Base-by-base conservation (phyloP, 2,113 vertebrate species). In the Tachycineta bicolor region DNA sequence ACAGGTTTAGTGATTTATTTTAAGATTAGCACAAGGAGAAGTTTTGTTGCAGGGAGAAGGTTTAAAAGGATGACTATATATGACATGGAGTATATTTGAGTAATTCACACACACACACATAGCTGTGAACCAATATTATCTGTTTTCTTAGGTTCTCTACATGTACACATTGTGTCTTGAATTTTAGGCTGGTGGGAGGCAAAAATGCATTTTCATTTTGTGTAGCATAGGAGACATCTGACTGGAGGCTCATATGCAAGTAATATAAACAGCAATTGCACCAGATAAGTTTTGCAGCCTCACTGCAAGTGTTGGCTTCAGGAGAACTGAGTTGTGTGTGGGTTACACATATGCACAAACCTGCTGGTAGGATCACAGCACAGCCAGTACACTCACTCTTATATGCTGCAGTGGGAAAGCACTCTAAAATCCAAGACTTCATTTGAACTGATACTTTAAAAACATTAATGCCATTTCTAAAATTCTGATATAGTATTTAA, bases 291-390 rank as follows among this genome's bases (percentile, higher is more conserved):
- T 93, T 43, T 52, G 34, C 9, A 39, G 15, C 58, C 65, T 53
- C 21, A 11, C n/a, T 60, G 47, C 13, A 74, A 91, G 76, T 70
- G 17, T 46, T 96, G 59, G n/a, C 46, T 89, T 91, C 59, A 81
- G 53, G 63, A 69, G 28, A 79, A 44, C 33, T 28, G 77, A 84
- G 74, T 82, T 33, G 29, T 44, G 15, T 11, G 2, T 76, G 53
- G 25, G 41, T 33, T 82, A n/a, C 49, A 53, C 6, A 5, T 20
- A 9, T 0, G 1, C n/a, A 43, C 13, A 79, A 64, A 21, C 24
- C 14, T 56, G 1, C 19, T 56, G 20, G 37, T 47, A 49, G 43
- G n/a, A 69, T 91, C 59, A 23, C 44, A 69, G 83, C 50, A n/a
- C 37, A 12, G 75, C 50, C 58, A 69, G 53, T 44, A 25, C 4